phyloP scores from a whole-genome alignment of 2,797 vertebrate genomes.

The Halcyon smyrnensis region DNA sequence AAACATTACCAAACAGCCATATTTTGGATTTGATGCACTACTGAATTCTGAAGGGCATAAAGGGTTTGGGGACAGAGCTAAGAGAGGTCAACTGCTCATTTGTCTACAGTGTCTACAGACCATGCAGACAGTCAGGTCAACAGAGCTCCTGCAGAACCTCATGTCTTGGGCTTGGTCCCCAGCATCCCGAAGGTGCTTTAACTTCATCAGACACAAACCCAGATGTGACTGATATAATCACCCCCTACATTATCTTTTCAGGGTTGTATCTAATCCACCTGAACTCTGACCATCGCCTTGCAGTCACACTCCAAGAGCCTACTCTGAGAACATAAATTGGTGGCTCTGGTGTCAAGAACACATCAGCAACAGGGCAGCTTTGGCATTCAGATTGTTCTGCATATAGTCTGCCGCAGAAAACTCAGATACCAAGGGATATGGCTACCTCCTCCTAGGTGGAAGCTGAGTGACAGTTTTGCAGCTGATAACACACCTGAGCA shows the following conservation, averaged over 20 bases:
- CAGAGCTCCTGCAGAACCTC: neutral
- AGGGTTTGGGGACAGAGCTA: neutral
- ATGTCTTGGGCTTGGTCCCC: neutral
- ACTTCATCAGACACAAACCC: neutral
- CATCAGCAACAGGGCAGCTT: neutral
- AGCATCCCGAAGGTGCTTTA: neutral
- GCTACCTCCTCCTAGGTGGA: neutral
- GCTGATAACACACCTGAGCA: neutral
- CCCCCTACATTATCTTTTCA: neutral
- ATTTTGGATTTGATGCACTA: neutral
- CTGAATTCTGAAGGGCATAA: neutral
- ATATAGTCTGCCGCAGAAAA: neutral
- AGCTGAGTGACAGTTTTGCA: neutral
- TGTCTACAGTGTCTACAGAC: neutral
- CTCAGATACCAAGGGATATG: neutral
- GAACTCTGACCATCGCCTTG: neutral
- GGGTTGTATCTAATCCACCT: neutral
- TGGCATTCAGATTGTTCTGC: neutral
- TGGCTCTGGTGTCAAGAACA: neutral
- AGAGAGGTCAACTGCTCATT: neutral
- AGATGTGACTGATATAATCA: neutral
- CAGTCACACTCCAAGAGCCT: neutral
- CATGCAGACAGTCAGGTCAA: neutral
- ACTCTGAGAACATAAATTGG: neutral
- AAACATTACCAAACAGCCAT: neutral